Conservation (phyloP, 2,113 vertebrate genomes). For the Crocuta crocuta region DNA sequence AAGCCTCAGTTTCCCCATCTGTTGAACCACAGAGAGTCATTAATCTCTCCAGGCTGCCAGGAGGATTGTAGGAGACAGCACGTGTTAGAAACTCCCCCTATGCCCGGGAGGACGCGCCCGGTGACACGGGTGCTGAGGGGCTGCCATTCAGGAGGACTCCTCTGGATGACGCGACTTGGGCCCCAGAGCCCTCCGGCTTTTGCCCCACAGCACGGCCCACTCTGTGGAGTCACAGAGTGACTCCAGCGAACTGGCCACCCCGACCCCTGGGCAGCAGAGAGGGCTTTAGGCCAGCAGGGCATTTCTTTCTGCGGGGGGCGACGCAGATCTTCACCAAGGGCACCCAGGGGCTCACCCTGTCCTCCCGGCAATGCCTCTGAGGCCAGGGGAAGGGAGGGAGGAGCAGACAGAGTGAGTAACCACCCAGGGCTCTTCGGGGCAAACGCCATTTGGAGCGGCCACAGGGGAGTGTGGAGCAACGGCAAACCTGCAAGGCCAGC, state of each 20-base stretch:
- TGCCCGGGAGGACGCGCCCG: not conserved
- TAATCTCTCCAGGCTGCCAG: rapidly evolving
- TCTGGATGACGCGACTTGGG: not conserved
- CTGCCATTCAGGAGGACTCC: not conserved
- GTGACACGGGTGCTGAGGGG: not conserved
- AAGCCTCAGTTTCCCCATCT: not conserved
- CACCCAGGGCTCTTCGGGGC: rapidly evolving
- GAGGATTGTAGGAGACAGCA: not conserved
- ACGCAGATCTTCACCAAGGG: not conserved
- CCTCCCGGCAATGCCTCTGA: not conserved
- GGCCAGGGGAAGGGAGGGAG: not conserved
- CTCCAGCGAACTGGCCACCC: rapidly evolving
- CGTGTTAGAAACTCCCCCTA: no score
- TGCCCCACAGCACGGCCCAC: not conserved
- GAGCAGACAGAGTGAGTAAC: not conserved
- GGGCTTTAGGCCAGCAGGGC: not conserved
- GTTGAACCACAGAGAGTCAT: rapidly evolving
- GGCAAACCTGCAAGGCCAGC: not conserved
- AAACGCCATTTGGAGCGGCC: not conserved
- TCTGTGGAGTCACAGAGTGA: not conserved
- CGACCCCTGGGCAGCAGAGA: not conserved
- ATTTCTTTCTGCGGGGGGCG: not conserved
- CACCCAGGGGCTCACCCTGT: not conserved
- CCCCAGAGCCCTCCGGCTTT: not conserved
- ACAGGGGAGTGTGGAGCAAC: rapidly evolving